Evolutionary conservation across 2,888 invertebrate genomes (phyloP).

Genomic region (Hipparchia semele): DNA sequence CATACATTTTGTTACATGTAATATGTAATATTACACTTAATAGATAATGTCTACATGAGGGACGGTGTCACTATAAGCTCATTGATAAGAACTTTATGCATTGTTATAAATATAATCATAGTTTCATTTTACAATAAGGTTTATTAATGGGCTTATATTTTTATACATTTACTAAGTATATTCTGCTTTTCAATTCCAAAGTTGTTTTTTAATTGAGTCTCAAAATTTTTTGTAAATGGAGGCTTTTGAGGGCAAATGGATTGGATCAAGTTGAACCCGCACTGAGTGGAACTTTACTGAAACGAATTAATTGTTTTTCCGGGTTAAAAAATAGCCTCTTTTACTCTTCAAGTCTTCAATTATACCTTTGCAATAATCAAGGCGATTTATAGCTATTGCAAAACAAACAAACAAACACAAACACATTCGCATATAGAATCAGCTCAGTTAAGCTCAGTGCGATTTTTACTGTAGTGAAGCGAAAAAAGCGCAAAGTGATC

Average conservation of each 20-base stretch:
- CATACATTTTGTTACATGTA: too few relatives aligned
- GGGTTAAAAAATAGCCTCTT: too few relatives aligned
- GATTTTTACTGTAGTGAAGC: too few relatives aligned
- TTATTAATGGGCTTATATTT: conserved; percentile 51
- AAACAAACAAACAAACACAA: too few relatives aligned
- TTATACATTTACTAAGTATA: conserved; percentile 15
- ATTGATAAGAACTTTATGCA: conserved; percentile 48
- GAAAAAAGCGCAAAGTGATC: neutral
- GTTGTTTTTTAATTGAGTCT: conserved; percentile 14
- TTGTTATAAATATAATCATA: conserved; percentile 44
- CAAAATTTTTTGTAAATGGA: conserved; percentile 14
- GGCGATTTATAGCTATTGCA: too few relatives aligned
- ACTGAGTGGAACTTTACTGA: too few relatives aligned
- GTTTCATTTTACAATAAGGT: conserved; percentile 40
- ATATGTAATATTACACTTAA: neutral
- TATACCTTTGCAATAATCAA: too few relatives aligned
- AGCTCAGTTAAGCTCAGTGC: too few relatives aligned
- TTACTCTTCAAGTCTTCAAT: too few relatives aligned
- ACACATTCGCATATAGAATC: too few relatives aligned
- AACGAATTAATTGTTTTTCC: too few relatives aligned
- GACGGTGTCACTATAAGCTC: conserved; percentile 48
- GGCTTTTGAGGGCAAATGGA: neutral
- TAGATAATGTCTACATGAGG: conserved; percentile 22
- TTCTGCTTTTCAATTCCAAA: conserved; percentile 29
- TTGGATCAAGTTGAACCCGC: too few relatives aligned